Percentiles rank a stretch among this genome's conserved stretches.
phyloP scores from a whole-genome alignment of 2,797 vertebrate species.

The Pangasius mekongensis region DNA sequence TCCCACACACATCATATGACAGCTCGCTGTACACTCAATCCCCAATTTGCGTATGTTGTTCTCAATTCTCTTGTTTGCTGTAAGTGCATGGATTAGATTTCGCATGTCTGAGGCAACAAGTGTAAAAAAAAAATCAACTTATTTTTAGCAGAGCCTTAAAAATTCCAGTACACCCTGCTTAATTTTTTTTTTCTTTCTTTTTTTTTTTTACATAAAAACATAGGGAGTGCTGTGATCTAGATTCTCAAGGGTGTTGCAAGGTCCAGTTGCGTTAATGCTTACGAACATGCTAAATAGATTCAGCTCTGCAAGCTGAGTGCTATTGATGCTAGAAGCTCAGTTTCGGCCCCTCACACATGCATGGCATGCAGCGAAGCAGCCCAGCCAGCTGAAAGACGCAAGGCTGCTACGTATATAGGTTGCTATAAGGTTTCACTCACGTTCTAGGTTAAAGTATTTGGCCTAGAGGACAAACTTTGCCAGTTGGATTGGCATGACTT shows the following conservation, averaged over 20 bases:
- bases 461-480: constrained; percentile 6
- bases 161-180: neutral
- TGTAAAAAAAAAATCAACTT: neutral
- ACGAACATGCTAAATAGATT: constrained; percentile 10
- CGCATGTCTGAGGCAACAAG: neutral
- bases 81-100: constrained; percentile 24
- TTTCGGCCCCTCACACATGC: constrained; percentile 34
- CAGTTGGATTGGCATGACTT: constrained; percentile 2
- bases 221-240: neutral
- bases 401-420: constrained; percentile 43
- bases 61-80: constrained; percentile 10
- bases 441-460: constrained; percentile 34
- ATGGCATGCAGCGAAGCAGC: constrained; percentile 34
- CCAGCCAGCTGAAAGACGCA: constrained; percentile 24
- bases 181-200: neutral
- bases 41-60: constrained; percentile 5
- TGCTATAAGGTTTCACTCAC: constrained; percentile 53
- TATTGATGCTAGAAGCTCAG: constrained; percentile 9
- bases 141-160: neutral
- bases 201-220: neutral
- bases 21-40: constrained; percentile 13
- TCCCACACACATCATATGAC: constrained; percentile 33
- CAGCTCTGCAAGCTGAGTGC: constrained; percentile 4
- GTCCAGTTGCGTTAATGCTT: neutral
- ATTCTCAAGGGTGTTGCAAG: neutral